Conservation (phyloP, 2,888 invertebrate genomes). For the Panopea generosa region DNA sequence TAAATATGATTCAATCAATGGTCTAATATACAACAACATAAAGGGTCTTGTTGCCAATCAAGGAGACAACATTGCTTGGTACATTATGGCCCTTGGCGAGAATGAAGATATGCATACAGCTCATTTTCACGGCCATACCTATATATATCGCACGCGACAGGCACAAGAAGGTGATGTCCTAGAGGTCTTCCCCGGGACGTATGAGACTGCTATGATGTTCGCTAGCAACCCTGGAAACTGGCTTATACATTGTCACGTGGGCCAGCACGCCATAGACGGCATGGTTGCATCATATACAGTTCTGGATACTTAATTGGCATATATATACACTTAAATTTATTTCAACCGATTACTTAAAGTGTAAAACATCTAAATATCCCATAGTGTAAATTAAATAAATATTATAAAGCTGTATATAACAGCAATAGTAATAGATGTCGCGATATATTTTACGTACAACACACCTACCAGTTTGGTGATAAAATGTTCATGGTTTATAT, state of each 20-base stretch:
- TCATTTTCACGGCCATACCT: slow-evolving; percentile 73
- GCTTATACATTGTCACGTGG: slow-evolving; percentile 73
- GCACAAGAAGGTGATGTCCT: slow-evolving; percentile 69
- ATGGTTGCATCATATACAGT: slow-evolving; percentile 68
- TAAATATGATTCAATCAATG: slow-evolving; percentile 63
- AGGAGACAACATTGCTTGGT: slow-evolving; percentile 61
- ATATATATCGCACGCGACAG: slow-evolving; percentile 35
- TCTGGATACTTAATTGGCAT: background rate
- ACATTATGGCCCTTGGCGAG: slow-evolving; percentile 66
- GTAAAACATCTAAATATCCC: too few relatives aligned
- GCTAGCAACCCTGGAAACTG: slow-evolving; percentile 73
- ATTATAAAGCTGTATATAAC: too few relatives aligned
- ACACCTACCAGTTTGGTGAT: too few relatives aligned
- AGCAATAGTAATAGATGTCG: too few relatives aligned
- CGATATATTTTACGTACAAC: too few relatives aligned
- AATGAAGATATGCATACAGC: slow-evolving; percentile 63
- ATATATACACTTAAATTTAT: too few relatives aligned
- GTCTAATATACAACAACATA: slow-evolving; percentile 61
- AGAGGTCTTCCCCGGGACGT: slow-evolving; percentile 75
- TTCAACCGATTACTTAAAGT: too few relatives aligned
- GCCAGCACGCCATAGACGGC: slow-evolving; percentile 65
- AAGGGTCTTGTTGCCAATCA: slow-evolving; percentile 43
- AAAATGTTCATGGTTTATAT: too few relatives aligned
- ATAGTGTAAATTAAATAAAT: too few relatives aligned
- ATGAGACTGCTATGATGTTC: slow-evolving; percentile 69